Evolutionary conservation across 92 coral and sea anemone species (phyloP), one percentile per base, ranked within the genome.

Genomic region (Palythoa grandiflora): DNA sequence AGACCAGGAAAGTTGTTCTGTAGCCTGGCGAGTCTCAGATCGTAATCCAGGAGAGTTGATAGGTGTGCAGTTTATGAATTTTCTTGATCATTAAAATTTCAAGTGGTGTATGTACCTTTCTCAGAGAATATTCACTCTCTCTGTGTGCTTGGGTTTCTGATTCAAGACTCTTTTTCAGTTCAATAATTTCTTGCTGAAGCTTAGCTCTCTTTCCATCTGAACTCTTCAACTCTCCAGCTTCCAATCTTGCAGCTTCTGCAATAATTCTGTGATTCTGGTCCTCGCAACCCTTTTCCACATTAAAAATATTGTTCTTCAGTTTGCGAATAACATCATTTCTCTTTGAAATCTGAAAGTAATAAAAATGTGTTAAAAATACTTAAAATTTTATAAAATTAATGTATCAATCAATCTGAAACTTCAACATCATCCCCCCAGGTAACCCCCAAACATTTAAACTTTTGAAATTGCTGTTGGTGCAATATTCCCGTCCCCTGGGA

Each of bases 251-350:
- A 6, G 98, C 99, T 79, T 97, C 99, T 38, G 92, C 92, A 1
- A 94, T 79, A 68, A 97, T 79, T 50, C 96, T 89, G 63, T 93
- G 94, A 85, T 93, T 97, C 85, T 91, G 94, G 15, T 95, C 99
- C 66, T 91, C 96, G 2, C 98, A 91, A 84, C 87, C 87, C 85
- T 89, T 92, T 37, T 94, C 98, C 10, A 95, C 94, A 77, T 72
- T 83, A 84, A 91, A 94, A 88, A 97, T 97, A 80, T 97, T 97
- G 83, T 89, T 92, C 86, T 92, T 95, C 76, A 97, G 93, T 78
- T 92, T 84, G n/a, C 98, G 96, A 40, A 97, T 94, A 78, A 95
- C 89, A 55, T 97, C 99, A 87, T 97, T 97, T 60, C 98, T 94
- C 88, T 95, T 97, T 36, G 98, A 91, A 48, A 97, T 91, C 99